Percentiles rank a stretch among this genome's conserved stretches.
Conservation (phyloP, 1,140 invertebrate species). For the Drosophila pandora region DNA sequence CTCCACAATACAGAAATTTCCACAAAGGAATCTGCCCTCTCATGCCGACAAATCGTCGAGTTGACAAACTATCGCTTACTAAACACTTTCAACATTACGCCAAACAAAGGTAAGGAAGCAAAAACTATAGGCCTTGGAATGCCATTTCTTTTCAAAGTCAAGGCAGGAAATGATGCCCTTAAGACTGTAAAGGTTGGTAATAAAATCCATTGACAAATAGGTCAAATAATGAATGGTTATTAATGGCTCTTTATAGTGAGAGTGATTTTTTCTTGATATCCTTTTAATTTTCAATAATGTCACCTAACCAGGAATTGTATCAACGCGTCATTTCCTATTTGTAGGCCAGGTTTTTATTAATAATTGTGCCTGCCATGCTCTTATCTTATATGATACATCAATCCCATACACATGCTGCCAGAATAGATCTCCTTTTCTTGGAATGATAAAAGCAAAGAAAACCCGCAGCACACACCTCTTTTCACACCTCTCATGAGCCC, state of each 20-base stretch:
- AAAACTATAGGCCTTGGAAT: conserved; percentile 1
- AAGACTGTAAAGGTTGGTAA: background rate
- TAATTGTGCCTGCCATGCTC: too few relatives aligned
- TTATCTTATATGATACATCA: conserved; percentile 55
- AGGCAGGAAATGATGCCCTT: conserved; percentile 1
- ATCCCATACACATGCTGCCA: conserved; percentile 52
- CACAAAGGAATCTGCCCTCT: conserved; percentile 54
- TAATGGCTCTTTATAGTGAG: background rate
- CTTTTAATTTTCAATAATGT: background rate
- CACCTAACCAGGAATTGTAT: background rate
- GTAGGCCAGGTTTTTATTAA: too few relatives aligned
- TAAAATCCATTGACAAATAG: background rate
- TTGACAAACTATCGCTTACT: conserved; percentile 64
- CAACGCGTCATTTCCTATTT: background rate
- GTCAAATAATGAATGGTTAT: background rate
- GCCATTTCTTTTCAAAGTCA: background rate
- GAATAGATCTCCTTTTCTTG: conserved; percentile 36
- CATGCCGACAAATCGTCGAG: conserved; percentile 60
- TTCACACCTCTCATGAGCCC: conserved; percentile 44
- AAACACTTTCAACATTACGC: conserved; percentile 31
- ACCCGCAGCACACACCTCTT: conserved; percentile 42
- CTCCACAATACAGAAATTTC: conserved; percentile 2
- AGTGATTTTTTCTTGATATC: background rate
- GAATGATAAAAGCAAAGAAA: conserved; percentile 48
- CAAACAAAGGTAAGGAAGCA: background rate